Percentiles rank a stretch among this genome's conserved stretches.
Conservation (phyloP, 1,140 invertebrate species). For the Drosophila auraria region DNA sequence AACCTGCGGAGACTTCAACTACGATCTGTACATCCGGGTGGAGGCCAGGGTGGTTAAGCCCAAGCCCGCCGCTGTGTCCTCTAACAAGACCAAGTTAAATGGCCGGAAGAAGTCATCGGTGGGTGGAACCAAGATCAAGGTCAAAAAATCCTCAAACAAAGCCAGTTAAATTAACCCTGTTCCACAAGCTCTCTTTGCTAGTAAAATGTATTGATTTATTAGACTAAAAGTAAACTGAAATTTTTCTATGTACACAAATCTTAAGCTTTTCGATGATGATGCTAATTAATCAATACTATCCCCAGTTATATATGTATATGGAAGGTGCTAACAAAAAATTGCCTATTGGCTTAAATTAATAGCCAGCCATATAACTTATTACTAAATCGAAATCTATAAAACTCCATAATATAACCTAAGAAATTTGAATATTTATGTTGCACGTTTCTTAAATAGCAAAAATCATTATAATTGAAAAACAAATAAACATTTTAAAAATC, state of each 20-base stretch:
- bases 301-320: background rate
- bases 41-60: conserved; percentile 77
- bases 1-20: conserved; percentile 85
- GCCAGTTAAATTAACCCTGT: conserved; percentile 1
- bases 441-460: background rate
- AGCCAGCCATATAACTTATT: background rate
- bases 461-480: background rate
- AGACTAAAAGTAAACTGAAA: background rate
- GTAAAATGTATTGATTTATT: background rate
- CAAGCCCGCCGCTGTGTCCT: conserved; percentile 56
- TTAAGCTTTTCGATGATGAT: conserved; percentile 8
- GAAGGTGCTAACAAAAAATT: conserved; percentile 20
- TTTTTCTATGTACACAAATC: background rate
- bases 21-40: conserved; percentile 86
- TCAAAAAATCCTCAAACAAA: conserved; percentile 66
- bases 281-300: conserved; percentile 19
- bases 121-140: conserved; percentile 87
- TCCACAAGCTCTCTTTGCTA: background rate
- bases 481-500: background rate
- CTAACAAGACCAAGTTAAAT: conserved; percentile 77
- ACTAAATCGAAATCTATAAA: background rate
- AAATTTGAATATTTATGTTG: background rate
- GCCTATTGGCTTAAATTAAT: background rate
- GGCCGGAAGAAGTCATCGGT: conserved; percentile 88
- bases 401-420: too few species aligned